phyloP scores from a whole-genome alignment of 2,888 invertebrate genomes.

The Drosophila silvestris region DNA sequence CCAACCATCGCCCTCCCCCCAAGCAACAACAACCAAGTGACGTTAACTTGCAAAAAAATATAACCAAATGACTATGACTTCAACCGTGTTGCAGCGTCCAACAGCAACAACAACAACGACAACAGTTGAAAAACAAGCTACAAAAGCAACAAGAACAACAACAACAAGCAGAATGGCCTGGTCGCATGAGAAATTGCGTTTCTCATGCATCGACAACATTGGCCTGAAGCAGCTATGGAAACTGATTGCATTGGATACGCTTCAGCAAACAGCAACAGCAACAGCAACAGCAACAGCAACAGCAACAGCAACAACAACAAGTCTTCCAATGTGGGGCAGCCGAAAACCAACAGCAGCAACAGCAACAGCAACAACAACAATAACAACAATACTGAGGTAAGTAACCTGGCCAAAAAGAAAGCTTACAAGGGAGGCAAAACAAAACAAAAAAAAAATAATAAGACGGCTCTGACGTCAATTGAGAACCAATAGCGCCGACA shows the following conservation, averaged over 20 bases:
- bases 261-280: slow-evolving; percentile 38
- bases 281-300: slow-evolving; percentile 47
- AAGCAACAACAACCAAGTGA: slow-evolving; percentile 20
- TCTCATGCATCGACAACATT: slow-evolving; percentile 85
- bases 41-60: slow-evolving; percentile 1
- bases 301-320: slow-evolving; percentile 51
- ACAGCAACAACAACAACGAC: slow-evolving; percentile 32
- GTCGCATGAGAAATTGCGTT: slow-evolving; percentile 85
- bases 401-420: slow-evolving; percentile 60
- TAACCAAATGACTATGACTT: slow-evolving; percentile 83
- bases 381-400: slow-evolving; percentile 76
- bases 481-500: slow-evolving; percentile 28
- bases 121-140: slow-evolving; percentile 37
- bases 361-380: slow-evolving; percentile 51
- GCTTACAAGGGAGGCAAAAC: slow-evolving; percentile 35
- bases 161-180: slow-evolving; percentile 82
- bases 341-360: slow-evolving; percentile 35
- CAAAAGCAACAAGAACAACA: slow-evolving; percentile 44
- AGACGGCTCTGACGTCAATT: slow-evolving; percentile 69
- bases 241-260: slow-evolving; percentile 84
- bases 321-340: no score
- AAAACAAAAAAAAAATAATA: slow-evolving; percentile 17
- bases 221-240: slow-evolving; percentile 85
- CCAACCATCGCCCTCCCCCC: slow-evolving; percentile 8
- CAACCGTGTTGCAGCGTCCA: slow-evolving; percentile 83